Conservation (phyloP, 2,888 invertebrate species). For the Strigamia maritima region DNA sequence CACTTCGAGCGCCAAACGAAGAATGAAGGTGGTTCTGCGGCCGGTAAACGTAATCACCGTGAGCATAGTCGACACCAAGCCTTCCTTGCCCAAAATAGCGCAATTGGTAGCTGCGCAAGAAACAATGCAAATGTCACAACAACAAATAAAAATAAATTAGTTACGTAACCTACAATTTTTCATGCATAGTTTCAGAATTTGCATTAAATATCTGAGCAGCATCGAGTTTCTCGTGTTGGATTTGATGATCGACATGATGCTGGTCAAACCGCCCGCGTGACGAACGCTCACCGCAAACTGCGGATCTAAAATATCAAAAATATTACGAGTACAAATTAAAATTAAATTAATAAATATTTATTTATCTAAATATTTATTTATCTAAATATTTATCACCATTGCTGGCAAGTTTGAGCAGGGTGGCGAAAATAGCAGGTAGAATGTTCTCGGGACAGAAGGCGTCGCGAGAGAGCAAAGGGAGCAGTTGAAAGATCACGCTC, state of each 20-base stretch:
- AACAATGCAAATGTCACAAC: not conserved
- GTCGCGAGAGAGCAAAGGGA: not conserved
- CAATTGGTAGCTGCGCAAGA: constrained; percentile 17
- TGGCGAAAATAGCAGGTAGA: constrained; percentile 12
- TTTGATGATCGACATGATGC: constrained; percentile 45
- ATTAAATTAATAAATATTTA: too few relatives aligned
- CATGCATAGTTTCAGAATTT: not conserved
- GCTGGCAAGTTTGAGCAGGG: not conserved
- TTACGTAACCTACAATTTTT: not conserved
- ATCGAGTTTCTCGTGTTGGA: constrained; percentile 1
- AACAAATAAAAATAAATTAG: not conserved
- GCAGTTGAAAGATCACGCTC: not conserved
- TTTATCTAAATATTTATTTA: not conserved
- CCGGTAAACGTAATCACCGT: constrained; percentile 25
- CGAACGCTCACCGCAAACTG: constrained; percentile 67
- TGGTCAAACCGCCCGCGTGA: constrained; percentile 61
- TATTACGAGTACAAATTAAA: not conserved
- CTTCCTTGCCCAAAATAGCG: constrained; percentile 31
- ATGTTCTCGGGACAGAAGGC: constrained; percentile 16
- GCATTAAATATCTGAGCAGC: constrained; percentile 28
- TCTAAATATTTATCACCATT: not conserved
- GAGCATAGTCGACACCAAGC: constrained; percentile 11
- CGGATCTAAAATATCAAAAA: constrained; percentile 50
- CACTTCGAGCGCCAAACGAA: constrained; percentile 65
- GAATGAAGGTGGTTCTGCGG: constrained; percentile 57